Percentiles rank a stretch among this genome's conserved stretches.
phyloP scores from a whole-genome alignment of 2,888 invertebrate genomes.

The Pachymerium ferrugineum region DNA sequence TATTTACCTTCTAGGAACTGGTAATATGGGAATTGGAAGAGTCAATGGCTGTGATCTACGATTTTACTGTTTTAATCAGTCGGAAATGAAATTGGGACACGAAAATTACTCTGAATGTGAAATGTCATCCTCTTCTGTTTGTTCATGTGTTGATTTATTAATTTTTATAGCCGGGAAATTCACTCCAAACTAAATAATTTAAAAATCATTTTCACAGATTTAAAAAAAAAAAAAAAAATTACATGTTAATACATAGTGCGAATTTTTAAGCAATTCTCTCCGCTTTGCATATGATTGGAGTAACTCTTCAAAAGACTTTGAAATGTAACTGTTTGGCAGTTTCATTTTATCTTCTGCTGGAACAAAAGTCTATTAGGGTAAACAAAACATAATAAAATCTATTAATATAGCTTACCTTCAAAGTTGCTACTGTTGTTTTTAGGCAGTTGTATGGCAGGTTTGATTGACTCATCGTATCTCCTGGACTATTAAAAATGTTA shows the following conservation, averaged over 20 bases:
- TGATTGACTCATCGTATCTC: too few relatives aligned
- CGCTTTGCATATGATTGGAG: background rate
- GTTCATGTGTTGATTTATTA: background rate
- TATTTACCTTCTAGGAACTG: background rate
- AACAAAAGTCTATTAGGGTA: too few relatives aligned
- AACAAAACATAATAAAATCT: too few relatives aligned
- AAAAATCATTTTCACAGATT: background rate
- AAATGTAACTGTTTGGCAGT: too few relatives aligned
- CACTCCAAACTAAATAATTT: background rate
- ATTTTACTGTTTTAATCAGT: background rate
- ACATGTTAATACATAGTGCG: background rate
- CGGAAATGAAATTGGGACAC: background rate
- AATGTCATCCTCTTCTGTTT: background rate
- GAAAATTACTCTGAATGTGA: background rate
- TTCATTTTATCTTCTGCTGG: too few relatives aligned
- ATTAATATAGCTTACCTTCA: too few relatives aligned
- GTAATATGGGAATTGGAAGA: background rate
- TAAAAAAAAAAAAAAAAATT: background rate
- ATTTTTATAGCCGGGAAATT: background rate
- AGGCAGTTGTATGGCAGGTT: too few relatives aligned
- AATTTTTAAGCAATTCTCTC: background rate
- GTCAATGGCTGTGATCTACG: background rate
- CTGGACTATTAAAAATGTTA: too few relatives aligned
- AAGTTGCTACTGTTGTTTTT: too few relatives aligned
- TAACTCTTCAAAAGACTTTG: background rate